Base-by-base conservation (phyloP, 2,113 vertebrate genomes). In the Athene cunicularia region DNA sequence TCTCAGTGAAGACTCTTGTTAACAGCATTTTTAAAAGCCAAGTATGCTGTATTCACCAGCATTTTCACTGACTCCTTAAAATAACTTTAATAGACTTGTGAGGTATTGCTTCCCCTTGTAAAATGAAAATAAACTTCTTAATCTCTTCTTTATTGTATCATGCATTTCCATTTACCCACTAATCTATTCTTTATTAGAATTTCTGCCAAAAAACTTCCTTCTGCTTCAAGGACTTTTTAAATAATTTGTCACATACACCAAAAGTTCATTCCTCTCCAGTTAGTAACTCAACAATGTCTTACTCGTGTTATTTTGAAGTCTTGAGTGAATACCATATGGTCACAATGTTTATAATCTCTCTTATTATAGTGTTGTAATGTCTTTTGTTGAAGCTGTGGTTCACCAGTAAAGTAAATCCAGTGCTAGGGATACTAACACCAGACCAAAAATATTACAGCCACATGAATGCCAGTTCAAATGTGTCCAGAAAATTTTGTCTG, bases 161-260 rank as follows among this genome's bases (percentile, higher is more conserved):
- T 45, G 47, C 35, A 88, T 84, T 94, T 70, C 28, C 32, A 62
- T 59, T 67, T 84, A 58, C 28, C 20, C 49, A 64, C 28, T 62
- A 70, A 70, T 73, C 50, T 63, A 43, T 80, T 88, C 71, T 94
- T 83, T 49, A 41, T 32, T 67, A 84, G 41, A 71, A 88, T 71
- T 92, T 94, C 73, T 95, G 76, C 39, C 59, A 52, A 88, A 94
- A 24, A 66, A 74, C 59, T 66, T 91, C 41, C 50, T 94, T 89
- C 41, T 71, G 30, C 37, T 71, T 89, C 64, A 79, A 74, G 59
- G 64, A 83, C 47, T 91, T 86, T 24, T 84, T 5, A 81, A 80
- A 83, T 88, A 93, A 95, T 59, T 75, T 37, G 41, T 71, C 63
- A 37, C 60, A 89, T 76, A 50, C 77, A 76, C 41, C 60, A 86